Conservation (phyloP, 2,888 invertebrate genomes). For the Venusia cambrica region DNA sequence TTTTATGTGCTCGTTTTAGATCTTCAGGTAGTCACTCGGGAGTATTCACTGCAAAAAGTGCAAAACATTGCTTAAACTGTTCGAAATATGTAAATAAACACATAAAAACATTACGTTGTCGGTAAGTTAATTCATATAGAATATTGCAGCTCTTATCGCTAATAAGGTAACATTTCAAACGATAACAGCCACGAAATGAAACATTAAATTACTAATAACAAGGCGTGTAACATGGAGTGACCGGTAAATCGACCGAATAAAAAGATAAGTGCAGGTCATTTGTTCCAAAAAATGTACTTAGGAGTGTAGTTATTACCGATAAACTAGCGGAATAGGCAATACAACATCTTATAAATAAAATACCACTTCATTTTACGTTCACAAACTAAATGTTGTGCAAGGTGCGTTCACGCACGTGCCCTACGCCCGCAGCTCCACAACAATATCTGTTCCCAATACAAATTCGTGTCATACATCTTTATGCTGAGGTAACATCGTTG, state of each 20-base stretch:
- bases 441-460: conserved; percentile 72
- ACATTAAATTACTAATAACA: conserved; percentile 25
- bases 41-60: conserved; percentile 13
- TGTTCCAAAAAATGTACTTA: conserved; percentile 32
- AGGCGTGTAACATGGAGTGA: conserved; percentile 25
- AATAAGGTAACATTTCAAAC: conserved; percentile 18
- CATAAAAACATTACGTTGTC: conserved; percentile 15
- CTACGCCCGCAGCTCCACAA: conserved; percentile 64
- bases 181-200: conserved; percentile 21
- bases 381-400: conserved; percentile 63
- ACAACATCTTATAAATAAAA: conserved; percentile 55
- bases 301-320: conserved; percentile 31
- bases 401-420: conserved; percentile 78
- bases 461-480: conserved; percentile 79
- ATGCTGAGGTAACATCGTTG: conserved; percentile 49
- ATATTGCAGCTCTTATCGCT: conserved; percentile 19
- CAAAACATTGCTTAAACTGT: conserved; percentile 7
- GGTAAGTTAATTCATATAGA: conserved; percentile 2
- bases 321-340: conserved; percentile 39
- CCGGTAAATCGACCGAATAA: conserved; percentile 27
- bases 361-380: conserved; percentile 56
- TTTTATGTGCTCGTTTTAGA: conserved; percentile 26
- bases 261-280: conserved; percentile 31
- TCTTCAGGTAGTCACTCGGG: conserved; percentile 18
- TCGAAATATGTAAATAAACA: conserved; percentile 15